Evolutionary conservation across 2,888 invertebrate genomes (phyloP).

Genomic region (Tipula vernalis): DNA sequence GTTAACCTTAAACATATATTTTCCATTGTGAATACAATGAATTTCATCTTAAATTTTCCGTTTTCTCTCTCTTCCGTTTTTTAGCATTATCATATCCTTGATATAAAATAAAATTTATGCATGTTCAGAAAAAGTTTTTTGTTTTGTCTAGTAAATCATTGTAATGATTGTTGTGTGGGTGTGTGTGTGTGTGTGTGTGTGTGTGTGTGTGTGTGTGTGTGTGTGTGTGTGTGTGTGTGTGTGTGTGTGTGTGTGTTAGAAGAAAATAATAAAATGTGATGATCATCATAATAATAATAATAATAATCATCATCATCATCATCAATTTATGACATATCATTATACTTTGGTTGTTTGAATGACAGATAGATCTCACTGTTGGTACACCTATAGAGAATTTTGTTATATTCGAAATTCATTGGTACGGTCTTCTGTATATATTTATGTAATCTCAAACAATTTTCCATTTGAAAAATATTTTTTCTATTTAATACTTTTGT

Average conservation of each 20-base stretch:
- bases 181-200: not conserved
- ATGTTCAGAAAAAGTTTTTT: not conserved
- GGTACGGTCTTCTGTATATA: not conserved
- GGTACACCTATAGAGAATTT: not conserved
- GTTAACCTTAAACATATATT: not conserved
- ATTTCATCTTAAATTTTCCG: not conserved
- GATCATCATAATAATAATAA: not conserved
- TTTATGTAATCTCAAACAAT: not conserved
- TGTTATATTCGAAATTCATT: not conserved
- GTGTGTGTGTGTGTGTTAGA: not conserved
- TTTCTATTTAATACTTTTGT: not conserved
- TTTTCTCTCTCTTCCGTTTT: not conserved
- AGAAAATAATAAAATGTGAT: not conserved
- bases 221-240: not conserved
- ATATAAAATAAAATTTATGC: not conserved
- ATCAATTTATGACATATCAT: not conserved
- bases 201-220: not conserved
- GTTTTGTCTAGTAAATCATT: not conserved
- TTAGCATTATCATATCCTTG: not conserved
- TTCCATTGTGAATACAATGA: not conserved
- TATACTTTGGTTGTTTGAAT: not conserved
- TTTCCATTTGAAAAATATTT: not conserved
- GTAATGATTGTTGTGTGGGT: not conserved
- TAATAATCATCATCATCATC: not conserved
- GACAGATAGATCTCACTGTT: not conserved